Percentiles rank a stretch among this genome's conserved stretches.
phyloP scores from a whole-genome alignment of 2,113 vertebrate genomes.

The Neogobius melanostomus region DNA sequence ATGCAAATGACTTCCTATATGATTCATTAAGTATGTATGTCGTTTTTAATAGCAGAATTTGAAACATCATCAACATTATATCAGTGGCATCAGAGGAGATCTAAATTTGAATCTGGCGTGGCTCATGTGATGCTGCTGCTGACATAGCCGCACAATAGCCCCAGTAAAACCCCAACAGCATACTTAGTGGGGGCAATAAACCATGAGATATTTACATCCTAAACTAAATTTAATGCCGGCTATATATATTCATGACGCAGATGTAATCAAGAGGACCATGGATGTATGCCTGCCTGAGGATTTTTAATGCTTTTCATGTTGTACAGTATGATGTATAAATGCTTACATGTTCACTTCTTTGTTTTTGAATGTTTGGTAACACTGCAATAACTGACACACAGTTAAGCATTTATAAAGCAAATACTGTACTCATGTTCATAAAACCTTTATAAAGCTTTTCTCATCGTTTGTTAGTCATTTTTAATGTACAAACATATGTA shows the following conservation, averaged over 20 bases:
- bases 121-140: not conserved
- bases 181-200: conserved; percentile 1
- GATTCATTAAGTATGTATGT: not conserved
- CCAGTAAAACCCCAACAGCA: not conserved
- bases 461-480: no score
- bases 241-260: conserved; percentile 2
- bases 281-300: not conserved
- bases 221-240: conserved; percentile 1
- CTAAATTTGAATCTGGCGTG: not conserved
- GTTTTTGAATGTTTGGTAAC: conserved; percentile 48
- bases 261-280: not conserved
- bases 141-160: conserved; percentile 4
- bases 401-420: no score
- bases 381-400: no score
- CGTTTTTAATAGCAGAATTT: not conserved
- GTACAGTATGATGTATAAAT: not conserved
- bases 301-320: not conserved
- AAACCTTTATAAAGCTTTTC: no score
- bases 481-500: no score
- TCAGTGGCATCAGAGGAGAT: not conserved
- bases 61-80: not conserved
- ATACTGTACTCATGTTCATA: no score
- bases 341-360: conserved; percentile 10
- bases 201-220: conserved; percentile 9
- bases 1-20: not conserved